Evolutionary conservation across 2,113 vertebrate species (phyloP), one percentile per base, ranked within the genome.

Genomic region (Chionis minor): DNA sequence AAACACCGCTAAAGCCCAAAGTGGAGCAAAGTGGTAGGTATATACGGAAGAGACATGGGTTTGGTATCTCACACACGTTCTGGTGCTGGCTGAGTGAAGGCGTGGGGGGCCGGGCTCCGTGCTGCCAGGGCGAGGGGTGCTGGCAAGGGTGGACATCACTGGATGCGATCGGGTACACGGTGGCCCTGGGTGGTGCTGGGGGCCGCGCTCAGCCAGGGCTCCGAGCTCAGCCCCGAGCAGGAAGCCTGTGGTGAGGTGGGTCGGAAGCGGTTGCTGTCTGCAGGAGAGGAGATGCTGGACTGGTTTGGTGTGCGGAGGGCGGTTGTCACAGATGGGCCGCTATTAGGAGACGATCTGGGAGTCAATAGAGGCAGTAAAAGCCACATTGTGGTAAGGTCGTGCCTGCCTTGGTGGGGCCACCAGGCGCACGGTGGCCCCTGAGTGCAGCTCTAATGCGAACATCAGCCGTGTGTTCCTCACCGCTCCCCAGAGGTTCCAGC

Each of bases 81-180:
- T 38, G 28, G 6, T 42, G 40, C 33, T 62, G 67, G 49, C 40
- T 61, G 26, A 24, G 3, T 0, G 8, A 47, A 28, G 75, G 1
- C 0, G 6, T 1, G 3, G 49, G 3, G 49, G 45, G 45, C 19
- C 3, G 5, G 35, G 59, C 21, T 47, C 21, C 0, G 6, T n/a
- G 63, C 14, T 28, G 33, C 33, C 14, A 3, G 49, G 59, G 42
- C 1, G 12, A 54, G 33, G 45, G 28, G 59, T 38, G 18, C 62
- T 2, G 12, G 22, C 8, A 30, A 33, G 28, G 56, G 15, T 32
- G 86, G 30, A 9, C 20, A 15, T 26, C 1, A 0, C 42, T 33
- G 86, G 19, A 14, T 38, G 28, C 42, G 5, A 1, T 30, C 5
- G 0, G 4, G 47, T 17, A 3, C 1, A 1, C 0, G 16, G 20